Evolutionary conservation across 64 coral and sea anemone genomes (phyloP), one percentile per base, ranked within the genome.

Genomic region (Orbicella faveolata): DNA sequence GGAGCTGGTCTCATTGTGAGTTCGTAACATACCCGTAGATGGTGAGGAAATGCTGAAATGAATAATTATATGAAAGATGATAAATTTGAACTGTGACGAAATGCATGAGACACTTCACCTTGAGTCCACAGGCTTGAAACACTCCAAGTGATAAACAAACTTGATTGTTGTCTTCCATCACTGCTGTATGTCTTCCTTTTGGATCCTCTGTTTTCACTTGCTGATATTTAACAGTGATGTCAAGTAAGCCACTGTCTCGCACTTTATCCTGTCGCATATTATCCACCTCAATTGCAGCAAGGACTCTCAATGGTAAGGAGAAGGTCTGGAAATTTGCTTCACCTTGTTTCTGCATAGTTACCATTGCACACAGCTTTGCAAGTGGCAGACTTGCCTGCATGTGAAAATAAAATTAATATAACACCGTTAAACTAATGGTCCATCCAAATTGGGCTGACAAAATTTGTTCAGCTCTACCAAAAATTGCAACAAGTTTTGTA

Each of bases 291-390:
- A 79, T 89, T 23, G 73, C 88, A 61, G 93, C 76, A 75, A 99
- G 83, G 51, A 88, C 84, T 78, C 80, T 89, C 61, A 99, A 76
- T 34, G 97, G 92, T 51, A 99, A 87, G 54, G 97, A 99, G 76
- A 99, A 99, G 51, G 90, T 94, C 52, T 99, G 97, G 74, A 74
- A 82, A 77, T 86, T 99, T 2, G 84, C 75, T 34, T 99, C 91
- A 9, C 91, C 88, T 48, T 93, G 94, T 81, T 79, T 96, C 72
- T 99, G 91, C 97, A 99, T 99, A 9, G 97, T 99, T 20, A 99
- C 94, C 91, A 99, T 96, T 61, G 94, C 97, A 89, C 94, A 99
- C 1, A 99, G 88, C 84, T 97, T 97, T 69, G 95, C 95, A 34
- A 97, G 92, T n/a, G 90, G 90, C 11, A 92, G 90, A 62, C 44